Base-by-base conservation (phyloP, 2,113 vertebrate species). In the Symphodus melops region DNA sequence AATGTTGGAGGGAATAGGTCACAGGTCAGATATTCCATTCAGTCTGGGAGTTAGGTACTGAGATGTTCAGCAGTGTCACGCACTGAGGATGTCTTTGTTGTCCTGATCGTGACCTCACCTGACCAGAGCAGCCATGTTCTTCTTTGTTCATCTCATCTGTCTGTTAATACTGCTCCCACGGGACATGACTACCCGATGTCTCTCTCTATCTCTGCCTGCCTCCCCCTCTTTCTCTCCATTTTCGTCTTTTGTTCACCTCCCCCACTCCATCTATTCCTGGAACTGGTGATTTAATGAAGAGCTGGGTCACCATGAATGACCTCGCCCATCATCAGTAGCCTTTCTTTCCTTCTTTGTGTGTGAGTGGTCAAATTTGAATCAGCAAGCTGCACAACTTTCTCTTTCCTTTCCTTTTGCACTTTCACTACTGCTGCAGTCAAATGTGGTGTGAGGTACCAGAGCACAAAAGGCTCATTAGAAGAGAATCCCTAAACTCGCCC, bases 261-360 rank as follows among this genome's bases (percentile, higher is more conserved):
- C 58, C 75, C 56, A 53, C 72, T 70, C 69, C 61, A 72, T 83
- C 52, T 88, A 54, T 91, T 91, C 89, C 84, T 82, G 86, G 87
- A 88, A 89, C 67, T 82, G 67, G 83, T 83, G 89, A 92, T 92
- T 92, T 94, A 93, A 94, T 94, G 88, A 91, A 91, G 84, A 89
- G 81, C 83, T 54, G 5, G 74, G 81, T 84, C 82, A 82, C 80
- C 49, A 28, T 28, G 62, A 70, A 41, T 84, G 82, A 86, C 87
- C 84, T 81, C 72, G 69, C 79, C 75, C 77, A 82, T 86, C 61
- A 65, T 67, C 53, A 54, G 21, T 4, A 19, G 21, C 72, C 46
- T 37, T n/a, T 36, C 28, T 25, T 20, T 62, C 8, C 9, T 16
- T 53, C 8, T 21, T 23, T 16, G 13, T 8, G 8, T 49, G 21